Evolutionary conservation across 2,888 invertebrate species (phyloP).

Genomic region (Pollenia angustigena): DNA sequence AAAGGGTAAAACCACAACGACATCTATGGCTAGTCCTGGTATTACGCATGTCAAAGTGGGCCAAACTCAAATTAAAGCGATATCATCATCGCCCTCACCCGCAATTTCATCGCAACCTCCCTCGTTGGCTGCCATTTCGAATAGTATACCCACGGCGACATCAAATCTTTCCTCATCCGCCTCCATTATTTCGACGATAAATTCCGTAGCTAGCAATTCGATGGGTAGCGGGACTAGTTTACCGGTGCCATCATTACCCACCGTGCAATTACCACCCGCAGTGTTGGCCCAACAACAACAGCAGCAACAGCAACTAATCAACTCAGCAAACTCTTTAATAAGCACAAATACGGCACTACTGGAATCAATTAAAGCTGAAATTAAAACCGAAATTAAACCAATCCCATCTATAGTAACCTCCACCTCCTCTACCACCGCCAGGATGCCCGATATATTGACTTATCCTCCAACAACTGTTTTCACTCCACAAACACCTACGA

Average conservation of each 20-base stretch:
- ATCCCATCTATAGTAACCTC: conserved; percentile 52
- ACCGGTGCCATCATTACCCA: conserved; percentile 82
- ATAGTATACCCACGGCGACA: conserved; percentile 76
- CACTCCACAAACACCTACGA: conserved; percentile 59
- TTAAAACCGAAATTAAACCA: conserved; percentile 78
- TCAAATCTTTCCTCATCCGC: conserved; percentile 68
- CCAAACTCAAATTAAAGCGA: conserved; percentile 84
- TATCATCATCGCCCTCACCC: conserved; percentile 77
- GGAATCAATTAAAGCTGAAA: conserved; percentile 73
- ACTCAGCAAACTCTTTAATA: conserved; percentile 63
- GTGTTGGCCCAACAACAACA: conserved; percentile 73
- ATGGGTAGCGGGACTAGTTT: conserved; percentile 75
- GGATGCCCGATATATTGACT: conserved; percentile 34
- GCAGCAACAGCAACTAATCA: conserved; percentile 71
- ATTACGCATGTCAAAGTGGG: conserved; percentile 83
- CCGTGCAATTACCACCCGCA: conserved; percentile 80
- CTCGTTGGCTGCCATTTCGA: conserved; percentile 81
- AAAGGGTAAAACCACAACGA: conserved; percentile 76
- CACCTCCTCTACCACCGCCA: conserved; percentile 21
- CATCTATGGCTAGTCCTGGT: conserved; percentile 76
- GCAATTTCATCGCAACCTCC: conserved; percentile 80
- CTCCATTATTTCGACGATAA: conserved; percentile 79
- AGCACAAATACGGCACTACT: conserved; percentile 76
- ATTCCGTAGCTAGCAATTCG: conserved; percentile 79
- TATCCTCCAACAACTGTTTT: conserved; percentile 61